Evolutionary conservation across 2,888 invertebrate species (phyloP).

Genomic region (Hydriomena furcata): DNA sequence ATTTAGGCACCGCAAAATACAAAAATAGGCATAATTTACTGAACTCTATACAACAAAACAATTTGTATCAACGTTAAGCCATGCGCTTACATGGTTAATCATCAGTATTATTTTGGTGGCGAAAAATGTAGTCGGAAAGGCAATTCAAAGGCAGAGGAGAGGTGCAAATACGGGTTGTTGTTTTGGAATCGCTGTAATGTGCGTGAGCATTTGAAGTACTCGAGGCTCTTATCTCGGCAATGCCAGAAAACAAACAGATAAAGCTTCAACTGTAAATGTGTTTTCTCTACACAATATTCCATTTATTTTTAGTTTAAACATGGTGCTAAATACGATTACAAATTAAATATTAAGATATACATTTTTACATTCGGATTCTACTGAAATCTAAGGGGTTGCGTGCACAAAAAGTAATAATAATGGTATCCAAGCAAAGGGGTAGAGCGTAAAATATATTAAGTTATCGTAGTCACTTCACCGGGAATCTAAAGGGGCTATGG

Average conservation of each 20-base stretch:
- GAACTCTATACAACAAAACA: conserved; percentile 40
- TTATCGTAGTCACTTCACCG: conserved; percentile 62
- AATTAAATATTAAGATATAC: conserved; percentile 38
- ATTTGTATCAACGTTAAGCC: conserved; percentile 60
- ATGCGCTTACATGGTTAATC: conserved; percentile 76
- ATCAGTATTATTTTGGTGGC: conserved; percentile 54
- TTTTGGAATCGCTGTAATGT: conserved; percentile 51
- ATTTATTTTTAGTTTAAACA: conserved; percentile 47
- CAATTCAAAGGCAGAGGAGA: conserved; percentile 73
- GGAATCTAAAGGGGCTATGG: conserved; percentile 55
- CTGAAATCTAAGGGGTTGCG: conserved; percentile 46
- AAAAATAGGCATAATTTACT: conserved; percentile 52
- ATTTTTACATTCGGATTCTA: conserved; percentile 43
- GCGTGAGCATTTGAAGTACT: conserved; percentile 53
- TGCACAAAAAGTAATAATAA: conserved; percentile 54
- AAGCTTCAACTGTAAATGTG: conserved; percentile 69
- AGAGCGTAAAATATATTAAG: conserved; percentile 60
- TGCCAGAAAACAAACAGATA: conserved; percentile 84
- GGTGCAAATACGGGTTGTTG: conserved; percentile 67
- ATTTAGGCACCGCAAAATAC: conserved; percentile 59
- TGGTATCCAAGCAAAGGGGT: conserved; percentile 58
- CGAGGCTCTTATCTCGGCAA: conserved; percentile 70
- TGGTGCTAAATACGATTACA: conserved; percentile 46
- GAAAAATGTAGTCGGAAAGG: conserved; percentile 61
- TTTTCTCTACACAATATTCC: conserved; percentile 48